Evolutionary conservation across 2,797 vertebrate genomes (phyloP).

Genomic region (Coccyzus lansbergi): DNA sequence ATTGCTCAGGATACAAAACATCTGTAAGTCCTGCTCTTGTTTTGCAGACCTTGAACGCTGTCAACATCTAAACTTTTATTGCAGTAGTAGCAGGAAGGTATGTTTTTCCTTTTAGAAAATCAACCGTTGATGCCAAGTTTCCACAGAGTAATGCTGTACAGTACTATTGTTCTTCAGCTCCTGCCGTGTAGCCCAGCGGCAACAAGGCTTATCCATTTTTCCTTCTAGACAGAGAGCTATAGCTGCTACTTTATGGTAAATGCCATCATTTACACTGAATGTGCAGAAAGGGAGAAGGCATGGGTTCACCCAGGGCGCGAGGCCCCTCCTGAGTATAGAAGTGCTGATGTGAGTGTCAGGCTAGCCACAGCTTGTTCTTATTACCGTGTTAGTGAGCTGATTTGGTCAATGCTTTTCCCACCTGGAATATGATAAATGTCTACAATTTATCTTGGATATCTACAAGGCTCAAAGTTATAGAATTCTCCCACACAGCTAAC

Average conservation of each 20-base stretch:
- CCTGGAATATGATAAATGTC: background rate
- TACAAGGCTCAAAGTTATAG: background rate
- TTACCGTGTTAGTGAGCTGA: background rate
- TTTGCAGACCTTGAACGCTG: background rate
- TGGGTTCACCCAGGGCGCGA: background rate
- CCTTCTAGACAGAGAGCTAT: background rate
- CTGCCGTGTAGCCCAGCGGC: background rate
- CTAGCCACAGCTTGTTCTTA: background rate
- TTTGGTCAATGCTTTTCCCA: background rate
- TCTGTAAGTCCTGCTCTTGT: background rate
- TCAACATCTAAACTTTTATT: background rate
- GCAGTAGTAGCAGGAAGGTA: background rate
- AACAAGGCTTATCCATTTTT: background rate
- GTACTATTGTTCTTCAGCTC: background rate
- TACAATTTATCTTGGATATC: background rate
- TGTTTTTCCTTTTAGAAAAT: background rate
- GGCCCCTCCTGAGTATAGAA: background rate
- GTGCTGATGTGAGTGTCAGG: background rate
- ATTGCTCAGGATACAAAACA: background rate
- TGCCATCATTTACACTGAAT: background rate
- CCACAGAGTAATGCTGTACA: background rate
- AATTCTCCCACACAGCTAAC: background rate
- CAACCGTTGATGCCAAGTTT: background rate
- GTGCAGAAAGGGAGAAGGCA: background rate
- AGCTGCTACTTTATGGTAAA: background rate